phyloP scores from a whole-genome alignment of 2,797 vertebrate species.

The Pseudochirops corinnae region DNA sequence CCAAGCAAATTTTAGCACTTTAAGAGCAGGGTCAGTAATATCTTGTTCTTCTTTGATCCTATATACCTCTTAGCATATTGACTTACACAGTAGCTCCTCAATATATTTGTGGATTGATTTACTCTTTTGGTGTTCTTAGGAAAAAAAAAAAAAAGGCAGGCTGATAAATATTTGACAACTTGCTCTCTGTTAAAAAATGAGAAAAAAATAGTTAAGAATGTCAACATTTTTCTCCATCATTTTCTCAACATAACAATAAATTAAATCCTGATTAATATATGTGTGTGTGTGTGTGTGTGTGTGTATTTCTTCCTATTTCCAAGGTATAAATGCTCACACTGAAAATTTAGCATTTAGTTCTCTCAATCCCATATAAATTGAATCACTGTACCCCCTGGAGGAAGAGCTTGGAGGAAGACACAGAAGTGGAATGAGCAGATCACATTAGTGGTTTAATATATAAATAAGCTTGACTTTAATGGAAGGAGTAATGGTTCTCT shows the following conservation, averaged over 20 bases:
- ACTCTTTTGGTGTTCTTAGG: background rate
- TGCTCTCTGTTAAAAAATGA: no score
- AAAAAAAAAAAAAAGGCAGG: background rate
- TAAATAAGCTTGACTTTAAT: background rate
- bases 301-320: background rate
- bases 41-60: background rate
- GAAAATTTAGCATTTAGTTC: background rate
- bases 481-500: background rate
- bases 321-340: background rate
- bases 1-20: background rate
- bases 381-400: fast-evolving
- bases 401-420: background rate
- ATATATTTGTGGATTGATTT: background rate
- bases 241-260: background rate
- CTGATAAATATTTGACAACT: background rate
- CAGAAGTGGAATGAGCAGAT: background rate
- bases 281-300: no score
- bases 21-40: background rate
- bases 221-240: background rate
- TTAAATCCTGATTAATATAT: background rate
- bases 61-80: background rate
- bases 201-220: no score
- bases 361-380: background rate
- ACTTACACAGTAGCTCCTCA: background rate
- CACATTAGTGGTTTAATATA: background rate